Evolutionary conservation across 2,113 vertebrate genomes (phyloP).

Genomic region (Aix galericulata): DNA sequence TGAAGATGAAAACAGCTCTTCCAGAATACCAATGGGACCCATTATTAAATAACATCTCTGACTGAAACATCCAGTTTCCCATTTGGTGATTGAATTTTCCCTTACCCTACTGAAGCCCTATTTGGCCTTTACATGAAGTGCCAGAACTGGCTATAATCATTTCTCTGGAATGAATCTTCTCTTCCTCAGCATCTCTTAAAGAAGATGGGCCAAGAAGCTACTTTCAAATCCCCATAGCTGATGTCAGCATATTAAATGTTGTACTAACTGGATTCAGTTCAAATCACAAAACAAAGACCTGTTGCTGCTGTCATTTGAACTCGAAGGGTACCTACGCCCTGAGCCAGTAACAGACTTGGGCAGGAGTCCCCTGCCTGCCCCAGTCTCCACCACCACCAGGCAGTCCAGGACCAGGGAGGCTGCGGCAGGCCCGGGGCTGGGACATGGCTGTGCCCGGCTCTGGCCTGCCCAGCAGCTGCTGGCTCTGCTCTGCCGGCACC

Average conservation of each 20-base stretch:
- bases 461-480: background rate
- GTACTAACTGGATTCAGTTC: background rate
- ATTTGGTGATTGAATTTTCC: conserved; percentile 2
- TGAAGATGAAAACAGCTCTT: background rate
- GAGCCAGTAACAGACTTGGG: fast-evolving
- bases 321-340: background rate
- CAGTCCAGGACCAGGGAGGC: background rate
- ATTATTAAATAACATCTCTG: background rate
- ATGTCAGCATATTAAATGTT: background rate
- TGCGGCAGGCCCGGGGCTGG: background rate
- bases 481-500: background rate
- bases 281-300: background rate
- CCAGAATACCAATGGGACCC: background rate
- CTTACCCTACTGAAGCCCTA: background rate
- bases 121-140: background rate
- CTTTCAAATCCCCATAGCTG: background rate
- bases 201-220: background rate
- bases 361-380: background rate
- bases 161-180: background rate
- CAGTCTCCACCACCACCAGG: no score
- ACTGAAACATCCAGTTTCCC: background rate
- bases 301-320: background rate
- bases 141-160: background rate
- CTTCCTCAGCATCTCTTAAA: background rate
- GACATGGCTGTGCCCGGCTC: background rate